Base-by-base conservation (phyloP, 2,113 vertebrate species). In the Callithrix jacchus region DNA sequence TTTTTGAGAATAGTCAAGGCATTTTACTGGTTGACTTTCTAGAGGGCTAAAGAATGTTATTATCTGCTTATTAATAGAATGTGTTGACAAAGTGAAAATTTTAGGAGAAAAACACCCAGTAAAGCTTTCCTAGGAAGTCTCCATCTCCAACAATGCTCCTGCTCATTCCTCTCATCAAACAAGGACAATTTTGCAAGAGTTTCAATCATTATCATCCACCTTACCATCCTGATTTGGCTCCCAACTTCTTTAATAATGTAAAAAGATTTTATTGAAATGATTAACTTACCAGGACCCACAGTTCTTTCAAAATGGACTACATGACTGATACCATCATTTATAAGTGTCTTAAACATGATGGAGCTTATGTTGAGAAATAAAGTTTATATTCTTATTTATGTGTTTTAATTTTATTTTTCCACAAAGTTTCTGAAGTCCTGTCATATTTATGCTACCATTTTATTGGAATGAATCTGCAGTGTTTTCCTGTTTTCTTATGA, bases 401-500 rank as follows among this genome's bases (percentile, higher is more conserved):
- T 35, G 1, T 68, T 68, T 68, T 68, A 35, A 35, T 68, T 35
- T 32, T 10, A 68, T 17, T 35, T 68, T 68, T 35, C 14, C 27
- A 68, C 13, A 6, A 68, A 35, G 6, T 35, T 68, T 35, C 35
- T 16, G 32, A 68, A 35, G 64, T 68, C 32, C 32, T 6, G 4
- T 68, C 64, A 68, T 35, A 49, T 20, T 80, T n/a, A 80, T 52
- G 47, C n/a, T 71, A 77, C 68, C 61, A 49, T 95, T 93, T 91
- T 92, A 71, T 71, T 95, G 32, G 14, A 58, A 91, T 76, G 32
- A 80, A 85, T 95, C 70, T 84, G 14, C 13, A 93, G 1, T 83
- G 25, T 94, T 94, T 77, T 8, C 70, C 81, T 87, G 6, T 61
- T 96, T 86, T 27, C 74, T 90, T 47, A 91, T 54, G 91, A 17